Base-by-base conservation (phyloP, 2,113 vertebrate species). In the Phyllostomus discolor region DNA sequence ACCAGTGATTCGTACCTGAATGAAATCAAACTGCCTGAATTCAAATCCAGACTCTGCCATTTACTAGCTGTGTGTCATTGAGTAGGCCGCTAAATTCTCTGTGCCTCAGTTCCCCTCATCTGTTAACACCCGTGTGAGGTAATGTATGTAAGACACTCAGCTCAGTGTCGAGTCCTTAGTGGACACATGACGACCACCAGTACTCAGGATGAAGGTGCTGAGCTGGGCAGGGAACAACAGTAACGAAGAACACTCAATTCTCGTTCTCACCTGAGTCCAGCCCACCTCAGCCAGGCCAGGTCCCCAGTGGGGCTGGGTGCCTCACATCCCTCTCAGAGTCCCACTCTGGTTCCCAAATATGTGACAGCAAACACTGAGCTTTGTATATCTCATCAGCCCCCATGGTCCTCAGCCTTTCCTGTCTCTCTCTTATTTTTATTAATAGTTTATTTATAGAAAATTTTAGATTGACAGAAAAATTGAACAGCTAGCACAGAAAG, bases 141-240 rank as follows among this genome's bases (percentile, higher is more conserved):
- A 26, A 48, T 0, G 7, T 54, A 67, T 35, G n/a, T 31, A 52
- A 59, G 14, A 38, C 4, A 0, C 28, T 50, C 57, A 72, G 69
- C 0, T 0, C 64, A 59, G 33, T 1, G 12, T 79, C 0, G 0
- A 28, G 22, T 2, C 19, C 57, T 26, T 1, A 19, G 7, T 0
- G 20, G n/a, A 43, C 4, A 41, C 48, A 15, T 28, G 16, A n/a
- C 75, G 28, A 75, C 48, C 1, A 1, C 7, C 79, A 33, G 24
- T 6, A 48, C 17, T 96, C 4, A 1, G 0, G 1, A 0, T 38
- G n/a, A 66, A 64, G 59, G 57, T 7, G 35, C 70, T 41, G 50
- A 85, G 46, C 33, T 10, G 22, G 43, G 38, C 38, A 2, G 0
- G 1, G 69, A 80, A n/a, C n/a, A n/a, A 38, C 17, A 78, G 52